phyloP scores from a whole-genome alignment of 2,888 invertebrate genomes.

The Xylophagus ater region DNA sequence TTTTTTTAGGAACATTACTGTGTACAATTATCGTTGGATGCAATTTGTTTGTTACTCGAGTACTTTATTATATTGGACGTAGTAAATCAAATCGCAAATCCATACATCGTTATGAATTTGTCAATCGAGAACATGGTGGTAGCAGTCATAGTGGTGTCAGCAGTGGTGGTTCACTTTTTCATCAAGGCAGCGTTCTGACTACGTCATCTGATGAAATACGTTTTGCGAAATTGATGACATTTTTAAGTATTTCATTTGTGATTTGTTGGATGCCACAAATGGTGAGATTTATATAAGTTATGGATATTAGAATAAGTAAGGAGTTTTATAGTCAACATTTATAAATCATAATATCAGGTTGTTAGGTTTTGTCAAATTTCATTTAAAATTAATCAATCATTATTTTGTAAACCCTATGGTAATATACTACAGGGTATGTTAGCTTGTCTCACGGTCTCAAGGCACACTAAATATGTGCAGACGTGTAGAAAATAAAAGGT shows the following conservation, averaged over 20 bases:
- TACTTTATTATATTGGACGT: conserved; percentile 45
- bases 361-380: too few species aligned
- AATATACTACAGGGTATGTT: too few species aligned
- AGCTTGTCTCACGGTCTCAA: too few species aligned
- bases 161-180: conserved; percentile 4
- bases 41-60: conserved; percentile 70
- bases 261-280: conserved; percentile 82
- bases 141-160: background rate
- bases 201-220: conserved; percentile 65
- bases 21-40: conserved; percentile 68
- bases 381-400: too few species aligned
- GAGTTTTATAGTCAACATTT: too few species aligned
- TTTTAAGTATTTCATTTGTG: conserved; percentile 70
- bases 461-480: too few species aligned
- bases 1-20: conserved; percentile 51
- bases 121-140: conserved; percentile 28
- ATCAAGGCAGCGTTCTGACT: conserved; percentile 11
- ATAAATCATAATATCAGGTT: too few species aligned
- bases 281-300: too few species aligned
- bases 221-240: conserved; percentile 75
- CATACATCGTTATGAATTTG: conserved; percentile 32
- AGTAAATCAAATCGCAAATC: conserved; percentile 32
- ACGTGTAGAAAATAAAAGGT: too few species aligned
- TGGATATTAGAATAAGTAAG: too few species aligned
- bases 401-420: too few species aligned